Evolutionary conservation across 2,797 vertebrate species (phyloP).

Genomic region (Tachyglossus aculeatus): DNA sequence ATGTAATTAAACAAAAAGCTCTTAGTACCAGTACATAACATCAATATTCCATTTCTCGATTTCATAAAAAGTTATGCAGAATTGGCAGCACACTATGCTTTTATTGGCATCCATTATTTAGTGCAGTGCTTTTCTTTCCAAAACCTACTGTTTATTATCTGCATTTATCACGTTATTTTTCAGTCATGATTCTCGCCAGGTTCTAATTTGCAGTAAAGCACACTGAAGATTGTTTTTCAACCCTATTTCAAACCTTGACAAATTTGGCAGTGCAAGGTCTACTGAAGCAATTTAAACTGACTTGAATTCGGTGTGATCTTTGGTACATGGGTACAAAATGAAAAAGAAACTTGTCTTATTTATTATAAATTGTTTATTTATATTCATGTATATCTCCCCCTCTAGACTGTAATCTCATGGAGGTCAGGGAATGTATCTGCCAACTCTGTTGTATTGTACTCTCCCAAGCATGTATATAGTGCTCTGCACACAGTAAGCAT

Average conservation of each 20-base stretch:
- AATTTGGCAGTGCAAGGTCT: no score
- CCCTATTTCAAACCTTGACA: neutral
- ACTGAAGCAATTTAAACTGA: no score
- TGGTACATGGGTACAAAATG: no score
- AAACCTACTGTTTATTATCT: constrained; percentile 33
- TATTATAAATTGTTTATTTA: no score
- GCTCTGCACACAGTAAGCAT: no score
- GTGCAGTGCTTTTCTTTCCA: constrained; percentile 9
- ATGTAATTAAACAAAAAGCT: constrained; percentile 68
- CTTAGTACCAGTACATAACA: constrained; percentile 41
- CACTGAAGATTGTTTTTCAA: neutral
- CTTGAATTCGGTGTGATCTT: no score
- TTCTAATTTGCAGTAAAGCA: constrained; percentile 22
- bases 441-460: no score
- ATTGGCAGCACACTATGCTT: constrained; percentile 45
- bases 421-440: no score
- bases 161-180: constrained; percentile 28
- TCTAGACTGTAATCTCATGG: no score
- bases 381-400: no score
- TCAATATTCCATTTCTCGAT: constrained; percentile 67
- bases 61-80: constrained; percentile 60
- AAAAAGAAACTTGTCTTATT: no score
- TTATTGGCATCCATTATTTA: constrained; percentile 62
- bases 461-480: no score
- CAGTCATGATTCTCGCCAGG: constrained; percentile 10